These are phyloP conservation scores for Harpalus rufipes DNA, from an alignment of 2,888 invertebrate genomes.

Conservation along the genomic window DNA sequence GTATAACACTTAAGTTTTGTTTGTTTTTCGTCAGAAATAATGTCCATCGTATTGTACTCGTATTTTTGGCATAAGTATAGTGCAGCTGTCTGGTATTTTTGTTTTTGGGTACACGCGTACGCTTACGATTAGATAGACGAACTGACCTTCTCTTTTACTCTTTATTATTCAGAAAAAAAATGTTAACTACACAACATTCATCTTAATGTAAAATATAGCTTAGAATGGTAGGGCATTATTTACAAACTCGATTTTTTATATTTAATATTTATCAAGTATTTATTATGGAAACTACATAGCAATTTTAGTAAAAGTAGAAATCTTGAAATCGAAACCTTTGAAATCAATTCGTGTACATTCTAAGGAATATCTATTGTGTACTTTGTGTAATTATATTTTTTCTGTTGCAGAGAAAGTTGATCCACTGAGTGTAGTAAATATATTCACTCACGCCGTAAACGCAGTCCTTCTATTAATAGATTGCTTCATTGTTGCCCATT, in stretches of 20 bases:
- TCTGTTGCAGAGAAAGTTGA: slow-evolving; percentile 52
- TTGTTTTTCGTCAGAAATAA: no score
- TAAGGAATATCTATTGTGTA: slow-evolving; percentile 1
- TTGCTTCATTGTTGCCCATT: slow-evolving; percentile 85
- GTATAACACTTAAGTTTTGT: no score
- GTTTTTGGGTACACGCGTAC: background rate
- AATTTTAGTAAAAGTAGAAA: background rate
- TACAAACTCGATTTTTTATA: no score
- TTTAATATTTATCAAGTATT: background rate
- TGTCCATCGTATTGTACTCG: background rate
- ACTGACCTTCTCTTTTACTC: no score
- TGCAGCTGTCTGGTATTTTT: slow-evolving; percentile 28
- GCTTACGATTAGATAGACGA: no score
- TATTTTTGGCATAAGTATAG: slow-evolving; percentile 20
- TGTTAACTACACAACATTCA: no score
- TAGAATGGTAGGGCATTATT: no score
- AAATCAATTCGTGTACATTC: slow-evolving; percentile 5
- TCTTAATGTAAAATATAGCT: no score
- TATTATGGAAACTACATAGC: background rate
- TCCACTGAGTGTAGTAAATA: slow-evolving; percentile 50
- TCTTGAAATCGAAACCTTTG: background rate
- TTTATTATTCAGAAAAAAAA: no score
- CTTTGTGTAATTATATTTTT: background rate
- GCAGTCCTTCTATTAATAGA: slow-evolving; percentile 86
- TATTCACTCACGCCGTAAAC: slow-evolving; percentile 78